These are phyloP conservation scores for Ericerus pela DNA, from an alignment of 1,140 invertebrate genomes.

Conservation along the genomic window DNA sequence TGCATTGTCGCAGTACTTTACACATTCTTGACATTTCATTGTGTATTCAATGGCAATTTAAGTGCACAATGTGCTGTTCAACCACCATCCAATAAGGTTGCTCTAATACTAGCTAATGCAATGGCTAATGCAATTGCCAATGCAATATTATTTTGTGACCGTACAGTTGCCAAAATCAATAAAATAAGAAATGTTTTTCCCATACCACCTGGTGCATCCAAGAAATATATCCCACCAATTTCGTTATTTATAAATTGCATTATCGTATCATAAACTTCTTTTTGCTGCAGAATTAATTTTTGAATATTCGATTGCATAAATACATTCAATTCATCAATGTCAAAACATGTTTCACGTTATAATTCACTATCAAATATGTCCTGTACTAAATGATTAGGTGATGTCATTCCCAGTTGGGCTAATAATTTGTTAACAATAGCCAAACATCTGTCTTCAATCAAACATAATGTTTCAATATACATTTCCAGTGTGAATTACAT, in stretches of 20 bases:
- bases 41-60: slow-evolving; percentile 31
- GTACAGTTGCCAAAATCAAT: background rate
- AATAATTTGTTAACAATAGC: slow-evolving; percentile 21
- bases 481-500: slow-evolving; percentile 23
- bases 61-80: slow-evolving; percentile 37
- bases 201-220: slow-evolving; percentile 14
- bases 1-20: slow-evolving; percentile 24
- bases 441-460: slow-evolving; percentile 30
- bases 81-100: slow-evolving; percentile 33
- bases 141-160: slow-evolving; percentile 19
- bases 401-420: slow-evolving; percentile 14
- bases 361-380: slow-evolving; percentile 26
- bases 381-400: background rate
- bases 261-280: too few species aligned
- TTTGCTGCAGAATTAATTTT: too few species aligned
- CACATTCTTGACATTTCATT: slow-evolving; percentile 20
- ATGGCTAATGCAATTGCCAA: too few species aligned
- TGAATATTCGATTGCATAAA: too few species aligned
- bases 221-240: slow-evolving; percentile 9
- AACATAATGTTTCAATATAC: slow-evolving; percentile 27
- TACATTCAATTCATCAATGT: too few species aligned
- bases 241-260: too few species aligned
- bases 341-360: slow-evolving; percentile 21
- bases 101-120: slow-evolving; percentile 33
- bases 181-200: slow-evolving; percentile 11